Percentiles rank a stretch among this genome's conserved stretches.
These are phyloP conservation scores for Channallabes apus DNA, from an alignment of 2,797 vertebrate species.

Conservation along the genomic window DNA sequence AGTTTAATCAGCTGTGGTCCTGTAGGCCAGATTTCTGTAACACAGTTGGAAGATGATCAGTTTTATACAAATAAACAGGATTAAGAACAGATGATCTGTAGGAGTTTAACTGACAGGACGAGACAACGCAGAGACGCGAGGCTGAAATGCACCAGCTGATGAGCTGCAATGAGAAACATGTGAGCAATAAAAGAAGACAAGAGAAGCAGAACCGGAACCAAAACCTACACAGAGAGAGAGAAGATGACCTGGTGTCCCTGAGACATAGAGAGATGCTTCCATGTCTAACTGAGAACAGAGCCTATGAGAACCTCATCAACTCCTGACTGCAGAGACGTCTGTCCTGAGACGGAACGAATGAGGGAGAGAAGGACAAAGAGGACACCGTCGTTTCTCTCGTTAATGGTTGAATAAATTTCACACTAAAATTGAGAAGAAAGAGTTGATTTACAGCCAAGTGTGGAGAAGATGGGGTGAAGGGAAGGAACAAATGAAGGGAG, in stretches of 20 bases:
- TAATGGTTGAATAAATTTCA: neutral
- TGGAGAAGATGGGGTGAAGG: neutral
- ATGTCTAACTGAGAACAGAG: neutral
- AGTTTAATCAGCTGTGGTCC: neutral
- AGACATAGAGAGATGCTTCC: neutral
- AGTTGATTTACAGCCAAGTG: neutral
- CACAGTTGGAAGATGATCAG: neutral
- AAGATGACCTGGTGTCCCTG: neutral
- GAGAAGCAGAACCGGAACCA: neutral
- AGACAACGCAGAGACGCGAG: neutral
- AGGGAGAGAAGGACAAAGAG: neutral
- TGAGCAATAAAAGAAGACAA: neutral
- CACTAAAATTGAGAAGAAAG: neutral
- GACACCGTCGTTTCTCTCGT: neutral
- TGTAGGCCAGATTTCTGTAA: neutral
- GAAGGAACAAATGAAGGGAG: neutral
- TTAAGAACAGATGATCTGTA: neutral
- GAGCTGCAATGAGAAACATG: neutral
- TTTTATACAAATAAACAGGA: neutral
- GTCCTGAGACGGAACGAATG: neutral
- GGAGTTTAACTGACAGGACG: neutral
- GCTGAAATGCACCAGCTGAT: neutral
- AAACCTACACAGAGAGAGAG: neutral
- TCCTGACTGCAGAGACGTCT: neutral
- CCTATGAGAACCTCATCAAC: neutral